These are phyloP conservation scores for Pipistrellus kuhlii DNA, from an alignment of 2,797 vertebrate genomes.

Conservation along the genomic window DNA sequence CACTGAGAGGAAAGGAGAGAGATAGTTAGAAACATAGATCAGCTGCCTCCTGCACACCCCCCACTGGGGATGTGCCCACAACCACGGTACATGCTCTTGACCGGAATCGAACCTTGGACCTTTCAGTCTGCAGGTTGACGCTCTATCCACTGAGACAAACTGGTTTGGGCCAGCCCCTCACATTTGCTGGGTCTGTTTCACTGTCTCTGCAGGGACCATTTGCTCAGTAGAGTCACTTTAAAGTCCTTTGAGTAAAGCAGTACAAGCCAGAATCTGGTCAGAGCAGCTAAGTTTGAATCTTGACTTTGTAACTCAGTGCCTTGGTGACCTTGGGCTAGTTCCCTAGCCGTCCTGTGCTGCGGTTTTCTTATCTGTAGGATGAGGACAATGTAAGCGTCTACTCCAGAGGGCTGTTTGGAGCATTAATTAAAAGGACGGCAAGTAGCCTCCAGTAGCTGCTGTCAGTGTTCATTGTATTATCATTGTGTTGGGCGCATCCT, in stretches of 20 bases:
- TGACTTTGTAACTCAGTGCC: neutral
- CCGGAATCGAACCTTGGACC: no score
- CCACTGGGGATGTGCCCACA: no score
- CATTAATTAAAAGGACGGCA: neutral
- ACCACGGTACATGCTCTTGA: no score
- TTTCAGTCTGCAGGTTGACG: no score
- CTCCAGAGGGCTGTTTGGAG: neutral
- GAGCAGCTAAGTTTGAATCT: constrained; percentile 17
- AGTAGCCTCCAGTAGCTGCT: neutral
- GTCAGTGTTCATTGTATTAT: neutral
- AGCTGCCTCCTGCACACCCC: no score
- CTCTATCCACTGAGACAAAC: no score
- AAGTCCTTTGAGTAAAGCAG: neutral
- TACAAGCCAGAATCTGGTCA: neutral
- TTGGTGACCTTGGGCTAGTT: constrained; percentile 22
- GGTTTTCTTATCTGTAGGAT: neutral
- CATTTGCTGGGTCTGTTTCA: neutral
- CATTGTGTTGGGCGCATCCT: neutral
- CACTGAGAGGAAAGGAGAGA: no score
- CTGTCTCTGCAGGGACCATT: neutral
- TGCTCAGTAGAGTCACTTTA: neutral
- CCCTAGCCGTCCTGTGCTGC: neutral
- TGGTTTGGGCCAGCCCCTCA: neutral
- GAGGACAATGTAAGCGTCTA: neutral
- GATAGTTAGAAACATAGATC: no score